Base-by-base conservation (phyloP, 2,113 vertebrate species). In the Caranx melampygus region DNA sequence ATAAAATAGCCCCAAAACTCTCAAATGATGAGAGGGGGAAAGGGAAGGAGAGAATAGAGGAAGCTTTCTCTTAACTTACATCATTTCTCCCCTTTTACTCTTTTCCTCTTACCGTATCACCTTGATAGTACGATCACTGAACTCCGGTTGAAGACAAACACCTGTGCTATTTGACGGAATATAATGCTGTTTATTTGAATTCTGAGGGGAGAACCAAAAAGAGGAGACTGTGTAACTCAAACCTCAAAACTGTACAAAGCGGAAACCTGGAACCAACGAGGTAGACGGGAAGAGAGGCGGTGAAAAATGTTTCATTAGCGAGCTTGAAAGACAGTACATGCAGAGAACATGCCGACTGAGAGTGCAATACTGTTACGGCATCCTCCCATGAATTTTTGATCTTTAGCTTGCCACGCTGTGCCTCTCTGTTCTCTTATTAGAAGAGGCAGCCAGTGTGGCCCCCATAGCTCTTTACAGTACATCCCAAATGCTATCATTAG, bases 401-500 rank as follows among this genome's bases (percentile, higher is more conserved):
- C 87, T 67, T 15, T 55, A 58, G 70, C 79, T 66, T 65, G 70
- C 82, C 18, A 44, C 3, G 35, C 78, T 65, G 72, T 49, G 40
- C 55, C 69, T 78, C 60, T 77, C 74, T 83, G 60, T 85, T 81
- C 66, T 68, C 79, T 92, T 87, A 90, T 93, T 92, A 89, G 67
- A 85, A 68, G 82, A 88, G 75, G 87, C 57, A 83, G 84, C 45
- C 72, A 77, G 71, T 62, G 67, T 84, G 78, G 71, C 61, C 76
- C 60, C 75, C 84, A 62, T 65, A 78, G 77, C 79, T 85, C 85
- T 85, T 88, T 78, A 87, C 78, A 76, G 73, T 82, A 81, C 71
- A 82, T 84, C 79, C 81, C 84, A 87, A 88, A 81, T 71, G 70
- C 64, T 58, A 79, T 89, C 84, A 85, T 91, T 90, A 88, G 75